Base-by-base conservation (phyloP, 2,113 vertebrate genomes). In the Campylomormyrus tamandua region DNA sequence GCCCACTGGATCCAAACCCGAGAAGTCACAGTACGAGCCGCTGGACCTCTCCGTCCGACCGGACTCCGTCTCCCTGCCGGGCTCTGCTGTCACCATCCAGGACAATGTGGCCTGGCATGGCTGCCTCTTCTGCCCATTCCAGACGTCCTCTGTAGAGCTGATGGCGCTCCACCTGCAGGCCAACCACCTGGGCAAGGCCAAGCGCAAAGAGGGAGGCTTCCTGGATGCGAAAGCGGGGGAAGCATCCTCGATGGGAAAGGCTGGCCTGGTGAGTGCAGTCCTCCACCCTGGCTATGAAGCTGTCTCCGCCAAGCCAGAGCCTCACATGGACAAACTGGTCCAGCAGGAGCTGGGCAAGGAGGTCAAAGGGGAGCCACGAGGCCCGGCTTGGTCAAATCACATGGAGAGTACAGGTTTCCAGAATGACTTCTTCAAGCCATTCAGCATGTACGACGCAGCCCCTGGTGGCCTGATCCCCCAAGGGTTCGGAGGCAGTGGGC, bases 141-240 rank as follows among this genome's bases (percentile, higher is more conserved):
- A 98, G 2, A 99, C 98, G 1, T 97, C 98, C 1, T 99, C 98
- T 13, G 93, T 98, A 94, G 98, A 99, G 93, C 94, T 99, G 13
- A 99, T 99, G 98, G 98, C 98, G 88, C 97, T 99, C 50, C 98
- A 99, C 90, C 97, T 99, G 86, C 98, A 99, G 95, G 98, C 98
- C 92, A 99, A 99, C 91, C 98, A 99, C 93, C 90, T 99, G 90
- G 97, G 97, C 88, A 98, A 97, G 91, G 95, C 96, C 1, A 97
- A 96, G 87, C 95, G 96, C 91, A 96, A 96, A 90, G 97, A 97
- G 89, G 94, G 88, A 5, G 10, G 91, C 5, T 80, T 94, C 56
- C 19, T 92, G 13, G 95, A 95, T 80, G 49, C 53, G 6, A 84
- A 92, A 0, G 90, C 90, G 6, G 95, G 96, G 77, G 97, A 97